phyloP scores from a whole-genome alignment of 2,888 invertebrate genomes.

The Phorcus lineatus region DNA sequence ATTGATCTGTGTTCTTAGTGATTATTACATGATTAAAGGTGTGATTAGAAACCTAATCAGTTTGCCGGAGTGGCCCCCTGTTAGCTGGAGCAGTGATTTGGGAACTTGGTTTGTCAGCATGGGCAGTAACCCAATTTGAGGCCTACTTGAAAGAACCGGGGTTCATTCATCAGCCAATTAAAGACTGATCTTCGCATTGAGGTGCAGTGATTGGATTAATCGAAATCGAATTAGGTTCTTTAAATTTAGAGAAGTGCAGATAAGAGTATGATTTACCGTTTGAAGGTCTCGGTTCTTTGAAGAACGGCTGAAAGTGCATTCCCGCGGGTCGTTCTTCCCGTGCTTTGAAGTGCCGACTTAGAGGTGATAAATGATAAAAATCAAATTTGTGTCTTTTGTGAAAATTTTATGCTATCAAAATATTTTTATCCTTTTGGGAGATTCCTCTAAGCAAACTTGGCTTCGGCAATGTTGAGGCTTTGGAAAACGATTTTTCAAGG shows the following conservation, averaged over 20 bases:
- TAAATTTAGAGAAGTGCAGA: constrained; percentile 23
- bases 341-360: not conserved
- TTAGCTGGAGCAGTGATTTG: constrained; percentile 22
- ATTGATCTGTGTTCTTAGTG: constrained; percentile 24
- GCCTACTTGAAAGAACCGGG: constrained; percentile 23
- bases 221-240: constrained; percentile 22
- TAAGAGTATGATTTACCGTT: constrained; percentile 22
- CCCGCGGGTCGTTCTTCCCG: not conserved
- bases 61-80: constrained; percentile 5
- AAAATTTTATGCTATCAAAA: constrained; percentile 24
- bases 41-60: constrained; percentile 23
- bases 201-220: constrained; percentile 23
- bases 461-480: not conserved
- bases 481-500: not conserved
- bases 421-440: constrained; percentile 20
- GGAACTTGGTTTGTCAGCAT: constrained; percentile 15
- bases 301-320: not conserved
- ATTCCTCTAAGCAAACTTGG: not conserved
- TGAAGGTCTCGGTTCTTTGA: constrained; percentile 8
- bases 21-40: constrained; percentile 29
- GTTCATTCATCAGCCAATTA: constrained; percentile 26
- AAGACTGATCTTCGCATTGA: constrained; percentile 22
- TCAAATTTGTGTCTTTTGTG: constrained; percentile 24
- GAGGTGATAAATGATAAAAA: constrained; percentile 22
- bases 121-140: constrained; percentile 13